Evolutionary conservation across 2,113 vertebrate species (phyloP), one percentile per base, ranked within the genome.

Genomic region (Carassius carassius): DNA sequence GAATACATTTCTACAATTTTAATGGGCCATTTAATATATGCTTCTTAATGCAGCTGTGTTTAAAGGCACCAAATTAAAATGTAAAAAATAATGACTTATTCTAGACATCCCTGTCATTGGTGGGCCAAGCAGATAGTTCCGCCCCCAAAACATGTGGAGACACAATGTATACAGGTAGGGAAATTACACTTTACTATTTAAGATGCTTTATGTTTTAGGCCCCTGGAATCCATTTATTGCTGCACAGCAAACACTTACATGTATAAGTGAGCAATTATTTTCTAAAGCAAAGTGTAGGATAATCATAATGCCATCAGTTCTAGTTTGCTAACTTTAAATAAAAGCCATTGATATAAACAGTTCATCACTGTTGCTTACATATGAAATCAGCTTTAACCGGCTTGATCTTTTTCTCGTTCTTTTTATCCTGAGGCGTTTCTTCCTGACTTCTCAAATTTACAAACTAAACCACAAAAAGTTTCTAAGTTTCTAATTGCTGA

Each of bases 261-360:
- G 92, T 94, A 93, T 88, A 89, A 91, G 87, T 81, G 85, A 70
- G 77, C 91, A 87, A 86, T 90, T 69, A 84, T 89, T 90, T 90
- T 86, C 87, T 74, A 37, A 84, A 85, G 82, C 85, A 87, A 75
- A 85, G 88, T 90, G 87, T 88, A 86, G 83, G 89, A 75, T 84
- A 87, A 90, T 89, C 65, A 81, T 93, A 91, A 91, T 87, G 63
- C 73, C 89, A 91, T 92, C 83, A 84, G 63, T 88, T 91, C 78
- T 87, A 86, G 87, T 84, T 90, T 90, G 83, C 86, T 83, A 86
- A 86, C 85, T 89, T 87, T 37, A 87, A 89, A 89, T 92, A 88
- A 90, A 91, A 90, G 85, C 62, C 62, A 47, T 91, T 91, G 90
- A 89, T 91, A 84, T 91, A 90, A 90, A 90, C 89, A 89, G 72